A percentile compares a stretch with the other conserved stretches of the same genome.
These are phyloP conservation scores for Lophius americanus DNA, from an alignment of 2,797 vertebrate species.

Conservation along the genomic window DNA sequence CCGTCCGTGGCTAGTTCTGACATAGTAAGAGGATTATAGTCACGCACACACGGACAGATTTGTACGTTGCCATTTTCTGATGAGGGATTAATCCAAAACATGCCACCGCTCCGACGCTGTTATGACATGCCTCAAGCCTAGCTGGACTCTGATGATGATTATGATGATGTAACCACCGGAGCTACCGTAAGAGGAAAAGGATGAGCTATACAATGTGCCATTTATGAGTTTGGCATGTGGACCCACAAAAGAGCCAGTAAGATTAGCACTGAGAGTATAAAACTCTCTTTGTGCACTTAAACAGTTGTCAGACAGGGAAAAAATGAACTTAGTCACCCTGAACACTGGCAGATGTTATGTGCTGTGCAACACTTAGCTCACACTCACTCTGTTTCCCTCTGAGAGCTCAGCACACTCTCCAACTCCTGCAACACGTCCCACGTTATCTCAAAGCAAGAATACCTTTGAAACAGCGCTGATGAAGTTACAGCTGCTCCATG, in stretches of 20 bases:
- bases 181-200: slow-evolving; percentile 43
- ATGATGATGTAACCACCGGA: slow-evolving; percentile 68
- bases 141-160: slow-evolving; percentile 43
- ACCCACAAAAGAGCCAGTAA: slow-evolving; percentile 56
- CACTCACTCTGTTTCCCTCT: slow-evolving; percentile 19
- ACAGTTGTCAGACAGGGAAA: slow-evolving; percentile 59
- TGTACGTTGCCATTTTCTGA: slow-evolving; percentile 71
- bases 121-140: slow-evolving; percentile 58
- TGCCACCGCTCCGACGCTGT: slow-evolving; percentile 58
- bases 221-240: slow-evolving; percentile 64
- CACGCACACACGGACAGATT: slow-evolving; percentile 18
- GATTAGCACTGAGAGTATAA: slow-evolving; percentile 61
- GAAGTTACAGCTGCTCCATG: slow-evolving; percentile 22
- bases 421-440: slow-evolving; percentile 30
- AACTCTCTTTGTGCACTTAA: slow-evolving; percentile 72
- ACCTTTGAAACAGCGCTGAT: slow-evolving; percentile 23
- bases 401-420: slow-evolving; percentile 9
- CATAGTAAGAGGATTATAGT: slow-evolving; percentile 76
- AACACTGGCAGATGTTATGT: slow-evolving; percentile 60
- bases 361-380: slow-evolving; percentile 53
- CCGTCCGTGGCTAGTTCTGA: slow-evolving; percentile 59
- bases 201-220: slow-evolving; percentile 65
- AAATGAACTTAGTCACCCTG: slow-evolving; percentile 70
- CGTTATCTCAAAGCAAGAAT: slow-evolving; percentile 20
- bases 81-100: slow-evolving; percentile 79